Evolutionary conservation across 2,888 invertebrate species (phyloP).

Genomic region (Meghimatium bilineatum): DNA sequence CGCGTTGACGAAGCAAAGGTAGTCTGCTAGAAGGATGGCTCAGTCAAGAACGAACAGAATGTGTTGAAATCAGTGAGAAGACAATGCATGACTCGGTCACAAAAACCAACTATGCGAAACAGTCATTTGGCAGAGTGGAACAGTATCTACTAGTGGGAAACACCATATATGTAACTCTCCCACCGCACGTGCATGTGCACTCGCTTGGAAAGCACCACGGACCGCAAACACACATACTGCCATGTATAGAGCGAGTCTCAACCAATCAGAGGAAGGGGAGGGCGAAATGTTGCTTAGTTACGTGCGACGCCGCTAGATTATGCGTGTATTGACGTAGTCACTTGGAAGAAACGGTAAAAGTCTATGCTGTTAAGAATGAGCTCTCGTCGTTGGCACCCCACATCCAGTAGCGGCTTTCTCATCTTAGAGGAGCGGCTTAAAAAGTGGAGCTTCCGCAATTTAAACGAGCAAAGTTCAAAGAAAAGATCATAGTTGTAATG

Average conservation of each 20-base stretch:
- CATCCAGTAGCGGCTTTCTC: background rate
- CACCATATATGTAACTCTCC: slow-evolving; percentile 59
- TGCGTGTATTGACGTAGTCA: slow-evolving; percentile 9
- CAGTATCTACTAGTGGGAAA: slow-evolving; percentile 53
- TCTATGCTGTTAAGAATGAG: background rate
- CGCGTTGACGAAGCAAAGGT: slow-evolving; percentile 1
- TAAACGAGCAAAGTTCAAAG: background rate
- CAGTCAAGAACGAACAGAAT: slow-evolving; percentile 2
- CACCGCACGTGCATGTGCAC: slow-evolving; percentile 26
- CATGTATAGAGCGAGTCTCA: slow-evolving; percentile 29
- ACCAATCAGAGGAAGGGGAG: slow-evolving; percentile 9
- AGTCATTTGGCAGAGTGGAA: slow-evolving; percentile 55
- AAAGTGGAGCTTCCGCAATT: background rate
- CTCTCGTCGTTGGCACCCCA: background rate
- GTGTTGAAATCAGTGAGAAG: background rate
- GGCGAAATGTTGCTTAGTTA: slow-evolving; percentile 27
- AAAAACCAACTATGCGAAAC: slow-evolving; percentile 60
- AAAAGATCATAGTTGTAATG: background rate
- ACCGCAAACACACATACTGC: slow-evolving; percentile 13
- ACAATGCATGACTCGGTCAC: slow-evolving; percentile 18
- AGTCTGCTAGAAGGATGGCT: background rate
- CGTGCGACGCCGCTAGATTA: slow-evolving; percentile 6
- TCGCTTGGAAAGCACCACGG: slow-evolving; percentile 6
- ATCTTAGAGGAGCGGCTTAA: background rate
- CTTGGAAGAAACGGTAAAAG: background rate